Evolutionary conservation across 1,140 invertebrate species (phyloP), one percentile per base, ranked within the genome.

Genomic region (Asobara japonica): DNA sequence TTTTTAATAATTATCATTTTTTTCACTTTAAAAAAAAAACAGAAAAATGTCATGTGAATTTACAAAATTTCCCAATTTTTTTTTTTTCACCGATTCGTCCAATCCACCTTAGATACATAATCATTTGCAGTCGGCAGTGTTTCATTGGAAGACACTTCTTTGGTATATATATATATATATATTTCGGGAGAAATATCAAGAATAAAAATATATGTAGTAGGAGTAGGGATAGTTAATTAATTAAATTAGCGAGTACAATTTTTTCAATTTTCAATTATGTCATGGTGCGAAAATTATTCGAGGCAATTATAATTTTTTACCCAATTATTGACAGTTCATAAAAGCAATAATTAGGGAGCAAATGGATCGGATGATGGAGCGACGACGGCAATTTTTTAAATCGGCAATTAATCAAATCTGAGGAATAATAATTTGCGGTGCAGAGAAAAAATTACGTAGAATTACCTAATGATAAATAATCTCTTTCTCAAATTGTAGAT

Each of bases 91-190:
- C 41, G 41, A 45, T 56, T 56, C 51, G 51, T 56, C 51, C 51
- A 56, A 56, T 56, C 51, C 20, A 56, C 51, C 51, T 56, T 56
- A 56, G 25, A 56, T 25, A 56, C 51, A 22, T 56, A 56, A 25
- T 56, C 25, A 5, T 18, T 56, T 56, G 51, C 51, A 56, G 51
- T 56, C 51, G 51, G 51, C 51, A 56, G 51, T 56, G 51, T 56
- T 56, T 56, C 51, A 56, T 25, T 56, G 51, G 51, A 56, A 56
- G 51, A 56, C 51, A 56, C 51, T 56, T 56, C 51, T 56, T 56
- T 56, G 51, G 51, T 56, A 56, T 45, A 16, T 45, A n/a, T n/a
- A n/a, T n/a, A n/a, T n/a, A n/a, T n/a, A n/a, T 25, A 56, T 56
- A 56, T 56, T 56, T 56, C 51, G n/a, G 51, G 22, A 27, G 51